Conservation (phyloP, 2,888 invertebrate species). For the Cyaniris semiargus region DNA sequence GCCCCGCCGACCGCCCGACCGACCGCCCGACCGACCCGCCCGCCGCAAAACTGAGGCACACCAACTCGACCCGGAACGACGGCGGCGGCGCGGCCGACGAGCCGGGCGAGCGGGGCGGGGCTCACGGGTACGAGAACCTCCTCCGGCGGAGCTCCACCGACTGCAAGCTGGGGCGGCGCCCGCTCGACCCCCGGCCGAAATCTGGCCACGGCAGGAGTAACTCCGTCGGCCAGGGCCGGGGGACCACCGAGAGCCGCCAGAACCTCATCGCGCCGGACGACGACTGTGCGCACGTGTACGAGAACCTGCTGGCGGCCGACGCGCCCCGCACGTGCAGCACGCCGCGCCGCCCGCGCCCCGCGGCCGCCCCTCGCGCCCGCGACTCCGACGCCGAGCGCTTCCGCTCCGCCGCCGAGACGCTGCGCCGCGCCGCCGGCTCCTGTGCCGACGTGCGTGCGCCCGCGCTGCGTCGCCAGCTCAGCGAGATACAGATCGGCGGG, state of each 20-base stretch:
- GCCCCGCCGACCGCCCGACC: constrained; percentile 52
- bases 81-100: constrained; percentile 46
- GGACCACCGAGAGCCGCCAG: constrained; percentile 73
- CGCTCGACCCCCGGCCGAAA: constrained; percentile 57
- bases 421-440: constrained; percentile 61
- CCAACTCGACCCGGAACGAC: constrained; percentile 53
- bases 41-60: constrained; percentile 59
- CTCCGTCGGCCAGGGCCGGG: constrained; percentile 70
- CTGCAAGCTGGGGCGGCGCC: constrained; percentile 63
- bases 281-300: constrained; percentile 70
- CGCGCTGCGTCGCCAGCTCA: constrained; percentile 56
- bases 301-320: constrained; percentile 63
- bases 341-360: constrained; percentile 62
- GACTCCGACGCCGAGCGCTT: constrained; percentile 62
- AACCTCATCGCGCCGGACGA: constrained; percentile 72
- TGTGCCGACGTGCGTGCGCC: constrained; percentile 59
- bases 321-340: constrained; percentile 71
- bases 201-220: constrained; percentile 71
- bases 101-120: not conserved
- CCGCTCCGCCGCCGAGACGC: constrained; percentile 67
- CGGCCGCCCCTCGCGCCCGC: constrained; percentile 53
- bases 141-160: constrained; percentile 72
- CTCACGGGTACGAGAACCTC: constrained; percentile 67
- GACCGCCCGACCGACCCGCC: constrained; percentile 54
- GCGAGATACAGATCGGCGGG: constrained; percentile 60